Evolutionary conservation across 2,888 invertebrate genomes (phyloP).

Genomic region (Polydrusus cervinus): DNA sequence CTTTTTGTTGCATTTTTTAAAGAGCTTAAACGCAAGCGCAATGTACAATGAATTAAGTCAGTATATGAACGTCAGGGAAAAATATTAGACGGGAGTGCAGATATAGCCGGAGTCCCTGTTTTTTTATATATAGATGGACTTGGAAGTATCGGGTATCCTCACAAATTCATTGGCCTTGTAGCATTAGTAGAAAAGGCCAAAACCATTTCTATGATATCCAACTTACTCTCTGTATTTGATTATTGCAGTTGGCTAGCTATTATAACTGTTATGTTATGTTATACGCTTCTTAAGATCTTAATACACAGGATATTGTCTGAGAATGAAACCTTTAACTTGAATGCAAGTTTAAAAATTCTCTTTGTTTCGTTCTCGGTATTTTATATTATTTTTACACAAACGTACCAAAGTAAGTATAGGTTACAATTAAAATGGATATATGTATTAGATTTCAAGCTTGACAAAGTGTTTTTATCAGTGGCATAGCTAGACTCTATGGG

Average conservation of each 20-base stretch:
- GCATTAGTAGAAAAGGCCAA: slow-evolving; percentile 9
- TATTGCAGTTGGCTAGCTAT: slow-evolving; percentile 22
- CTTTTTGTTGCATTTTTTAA: slow-evolving; percentile 23
- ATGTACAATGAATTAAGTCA: slow-evolving; percentile 2
- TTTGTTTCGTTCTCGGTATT: slow-evolving; percentile 26
- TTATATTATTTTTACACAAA: slow-evolving; percentile 33
- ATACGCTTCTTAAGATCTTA: neutral
- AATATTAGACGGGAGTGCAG: slow-evolving; percentile 9
- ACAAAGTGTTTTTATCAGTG: too few relatives aligned
- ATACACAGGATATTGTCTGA: neutral
- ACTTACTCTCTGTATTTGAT: slow-evolving; percentile 28
- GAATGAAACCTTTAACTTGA: neutral
- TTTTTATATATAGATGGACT: slow-evolving; percentile 24
- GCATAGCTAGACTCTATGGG: too few relatives aligned
- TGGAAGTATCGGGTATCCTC: slow-evolving; percentile 21
- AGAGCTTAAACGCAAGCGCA: slow-evolving; percentile 19
- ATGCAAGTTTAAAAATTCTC: slow-evolving; percentile 9
- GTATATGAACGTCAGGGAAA: neutral
- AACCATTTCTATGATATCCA: slow-evolving; percentile 10
- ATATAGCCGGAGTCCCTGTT: neutral
- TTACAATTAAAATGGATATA: neutral
- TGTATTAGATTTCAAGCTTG: too few relatives aligned
- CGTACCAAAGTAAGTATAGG: slow-evolving; percentile 33
- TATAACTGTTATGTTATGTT: neutral
- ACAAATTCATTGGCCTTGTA: slow-evolving; percentile 13